Conservation (phyloP, 2,113 vertebrate genomes). For the Lynx canadensis region DNA sequence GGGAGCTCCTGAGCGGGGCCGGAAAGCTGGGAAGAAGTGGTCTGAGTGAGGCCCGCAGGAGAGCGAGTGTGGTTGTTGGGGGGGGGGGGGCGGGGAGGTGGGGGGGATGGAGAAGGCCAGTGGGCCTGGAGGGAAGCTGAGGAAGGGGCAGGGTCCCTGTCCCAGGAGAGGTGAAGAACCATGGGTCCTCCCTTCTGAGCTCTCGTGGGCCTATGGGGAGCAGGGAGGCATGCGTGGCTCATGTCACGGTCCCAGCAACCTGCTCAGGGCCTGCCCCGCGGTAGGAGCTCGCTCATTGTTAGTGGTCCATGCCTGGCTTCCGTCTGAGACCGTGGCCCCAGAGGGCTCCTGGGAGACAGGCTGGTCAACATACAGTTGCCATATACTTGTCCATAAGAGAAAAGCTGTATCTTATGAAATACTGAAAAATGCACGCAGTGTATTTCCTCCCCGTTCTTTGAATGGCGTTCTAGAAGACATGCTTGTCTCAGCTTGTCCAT, state of each 20-base stretch:
- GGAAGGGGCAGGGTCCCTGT: neutral
- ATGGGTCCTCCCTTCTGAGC: no score
- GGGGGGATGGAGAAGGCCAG: neutral
- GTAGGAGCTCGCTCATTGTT: neutral
- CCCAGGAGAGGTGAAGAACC: neutral
- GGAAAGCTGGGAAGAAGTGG: neutral
- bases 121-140: neutral
- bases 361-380: neutral
- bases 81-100: no score
- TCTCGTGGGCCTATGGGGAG: neutral
- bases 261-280: neutral
- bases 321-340: rapidly evolving
- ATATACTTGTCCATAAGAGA: neutral
- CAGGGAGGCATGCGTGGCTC: neutral
- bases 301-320: rapidly evolving
- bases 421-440: no score
- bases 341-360: neutral
- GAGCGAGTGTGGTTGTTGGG: neutral
- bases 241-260: neutral
- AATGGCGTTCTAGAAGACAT: rapidly evolving
- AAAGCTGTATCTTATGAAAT: neutral
- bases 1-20: neutral
- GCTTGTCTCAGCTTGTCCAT: neutral
- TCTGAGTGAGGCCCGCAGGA: neutral
- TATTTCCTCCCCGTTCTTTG: neutral